Percentiles rank a stretch among this genome's conserved stretches.
Conservation (phyloP, 1,140 invertebrate species). For the Hypothenemus hampei region DNA sequence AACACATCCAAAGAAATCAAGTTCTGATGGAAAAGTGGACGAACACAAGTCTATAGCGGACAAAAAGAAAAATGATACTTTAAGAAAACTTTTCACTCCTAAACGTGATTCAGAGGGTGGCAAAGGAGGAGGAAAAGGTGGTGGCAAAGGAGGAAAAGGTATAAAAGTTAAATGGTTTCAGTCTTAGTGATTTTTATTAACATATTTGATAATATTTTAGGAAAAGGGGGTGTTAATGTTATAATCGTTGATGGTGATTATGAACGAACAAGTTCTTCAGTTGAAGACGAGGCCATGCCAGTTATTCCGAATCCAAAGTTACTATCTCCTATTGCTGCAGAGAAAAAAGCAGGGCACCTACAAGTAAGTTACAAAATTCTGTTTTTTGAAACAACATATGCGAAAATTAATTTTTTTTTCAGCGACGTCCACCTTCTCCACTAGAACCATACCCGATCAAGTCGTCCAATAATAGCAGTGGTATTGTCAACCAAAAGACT, state of each 20-base stretch:
- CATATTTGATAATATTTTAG: constrained; percentile 26
- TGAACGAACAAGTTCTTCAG: constrained; percentile 41
- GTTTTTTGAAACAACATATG: not conserved
- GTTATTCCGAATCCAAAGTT: constrained; percentile 30
- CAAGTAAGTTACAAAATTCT: not conserved
- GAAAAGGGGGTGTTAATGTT: constrained; percentile 40
- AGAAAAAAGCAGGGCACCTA: constrained; percentile 6
- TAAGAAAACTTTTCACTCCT: constrained; percentile 60
- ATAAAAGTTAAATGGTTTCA: constrained; percentile 47
- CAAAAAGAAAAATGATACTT: constrained; percentile 66
- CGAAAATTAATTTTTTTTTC: not conserved
- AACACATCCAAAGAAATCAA: constrained; percentile 11
- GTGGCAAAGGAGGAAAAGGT: constrained; percentile 54
- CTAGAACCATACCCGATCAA: not conserved
- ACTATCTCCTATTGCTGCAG: constrained; percentile 34
- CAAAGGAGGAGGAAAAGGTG: constrained; percentile 51
- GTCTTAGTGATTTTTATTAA: not conserved
- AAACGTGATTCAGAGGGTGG: constrained; percentile 43
- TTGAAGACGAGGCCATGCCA: constrained; percentile 42
- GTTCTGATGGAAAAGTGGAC: constrained; percentile 46
- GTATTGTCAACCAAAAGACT: constrained; percentile 26
- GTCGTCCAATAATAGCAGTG: constrained; percentile 11
- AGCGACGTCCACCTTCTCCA: not conserved
- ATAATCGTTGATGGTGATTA: constrained; percentile 42
- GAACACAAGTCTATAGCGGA: constrained; percentile 54